Evolutionary conservation across 1,140 invertebrate species (phyloP), one percentile per base, ranked within the genome.

Genomic region (Bombus confusus): DNA sequence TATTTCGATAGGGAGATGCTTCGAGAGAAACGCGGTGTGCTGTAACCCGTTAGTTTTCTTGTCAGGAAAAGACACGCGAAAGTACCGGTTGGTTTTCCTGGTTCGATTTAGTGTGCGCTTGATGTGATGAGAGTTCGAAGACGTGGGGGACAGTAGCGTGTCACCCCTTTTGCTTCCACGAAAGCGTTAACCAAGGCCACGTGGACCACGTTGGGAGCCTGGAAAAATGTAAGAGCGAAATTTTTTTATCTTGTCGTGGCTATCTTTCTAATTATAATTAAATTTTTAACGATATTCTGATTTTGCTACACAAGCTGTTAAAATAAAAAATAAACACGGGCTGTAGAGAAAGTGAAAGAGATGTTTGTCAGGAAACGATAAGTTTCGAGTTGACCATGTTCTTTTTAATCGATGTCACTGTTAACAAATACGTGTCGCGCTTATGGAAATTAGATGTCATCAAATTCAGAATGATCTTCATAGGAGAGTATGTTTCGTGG

Each of bases 121-220:
- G 64, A 43, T 72, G 12, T 8, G 69, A 15, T 57, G 28, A 72
- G 43, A 74, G 41, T 76, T 71, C 43, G 39, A 77, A 77, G 75
- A 83, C 64, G 69, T 43, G 80, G 71, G 82, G 64, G 52, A 81
- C 81, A 68, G 77, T 64, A 43, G 81, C 57, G 84, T 80, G 86
- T 64, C 77, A 80, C 62, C 79, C 80, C 76, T 89, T 68, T 88
- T 85, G 77, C 59, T 66, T 82, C 39, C 78, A 77, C 47, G 41
- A 52, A 52, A 91, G 81, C 77, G 78, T 88, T 85, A 83, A 91
- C 81, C 88, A 86, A 90, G 91, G 92, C 93, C 93, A 94, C 93
- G 93, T 94, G 93, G 92, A 94, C 92, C 87, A 93, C 90, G 90
- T 92, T 84, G 90, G 90, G 90, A 92, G 93, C 87, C 83, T 88